These are phyloP conservation scores for Leptinotarsa rubiginosa DNA, from an alignment of 2,888 invertebrate genomes.

Conservation along the genomic window DNA sequence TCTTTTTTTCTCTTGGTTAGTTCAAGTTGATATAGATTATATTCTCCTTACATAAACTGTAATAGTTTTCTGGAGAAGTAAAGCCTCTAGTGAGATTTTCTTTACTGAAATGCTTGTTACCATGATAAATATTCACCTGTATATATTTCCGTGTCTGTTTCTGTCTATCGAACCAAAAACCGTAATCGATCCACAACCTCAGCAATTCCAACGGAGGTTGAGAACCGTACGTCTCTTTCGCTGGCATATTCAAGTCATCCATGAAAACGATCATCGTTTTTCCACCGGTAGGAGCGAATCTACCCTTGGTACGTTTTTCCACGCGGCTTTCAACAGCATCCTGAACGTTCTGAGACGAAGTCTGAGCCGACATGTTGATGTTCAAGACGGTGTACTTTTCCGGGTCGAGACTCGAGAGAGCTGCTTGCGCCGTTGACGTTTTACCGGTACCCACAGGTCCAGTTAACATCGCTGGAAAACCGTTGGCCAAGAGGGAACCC, in stretches of 20 bases:
- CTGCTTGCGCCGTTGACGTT: conserved; percentile 81
- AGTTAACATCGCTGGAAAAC: conserved; percentile 80
- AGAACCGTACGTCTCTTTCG: conserved; percentile 87
- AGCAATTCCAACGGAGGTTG: conserved; percentile 90
- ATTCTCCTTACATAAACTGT: too few relatives aligned
- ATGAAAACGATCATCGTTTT: conserved; percentile 88
- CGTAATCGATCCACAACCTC: conserved; percentile 88
- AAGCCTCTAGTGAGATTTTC: background rate
- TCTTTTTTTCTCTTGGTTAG: too few relatives aligned
- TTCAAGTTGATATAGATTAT: too few relatives aligned
- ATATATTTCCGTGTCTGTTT: conserved; percentile 84
- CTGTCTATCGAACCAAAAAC: conserved; percentile 88
- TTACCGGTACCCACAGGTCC: conserved; percentile 92
- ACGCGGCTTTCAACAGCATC: conserved; percentile 66
- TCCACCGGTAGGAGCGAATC: conserved; percentile 83
- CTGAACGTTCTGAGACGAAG: conserved; percentile 86
- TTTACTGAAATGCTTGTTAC: background rate
- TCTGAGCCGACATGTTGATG: conserved; percentile 90
- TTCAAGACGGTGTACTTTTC: conserved; percentile 74
- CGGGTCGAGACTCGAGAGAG: conserved; percentile 72
- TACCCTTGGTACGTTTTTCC: conserved; percentile 88
- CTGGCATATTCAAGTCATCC: conserved; percentile 95
- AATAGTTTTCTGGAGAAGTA: too few relatives aligned
- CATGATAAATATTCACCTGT: conserved; percentile 67
- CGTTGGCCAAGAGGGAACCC: conserved; percentile 73